phyloP scores from a whole-genome alignment of 2,113 vertebrate genomes.

The Macquaria ambigua region DNA sequence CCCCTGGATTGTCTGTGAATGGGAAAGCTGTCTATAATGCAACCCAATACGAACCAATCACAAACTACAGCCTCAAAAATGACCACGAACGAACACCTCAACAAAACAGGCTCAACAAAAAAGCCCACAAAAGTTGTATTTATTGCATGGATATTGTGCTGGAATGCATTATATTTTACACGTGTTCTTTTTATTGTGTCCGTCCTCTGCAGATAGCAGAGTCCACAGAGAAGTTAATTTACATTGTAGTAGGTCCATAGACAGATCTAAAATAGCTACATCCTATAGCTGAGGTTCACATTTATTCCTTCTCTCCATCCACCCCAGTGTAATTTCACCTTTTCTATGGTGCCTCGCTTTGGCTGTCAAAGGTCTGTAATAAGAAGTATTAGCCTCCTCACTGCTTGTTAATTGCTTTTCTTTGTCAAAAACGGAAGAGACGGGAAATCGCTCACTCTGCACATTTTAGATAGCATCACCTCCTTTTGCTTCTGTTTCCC shows the following conservation, averaged over 20 bases:
- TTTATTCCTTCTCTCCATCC: constrained; percentile 37
- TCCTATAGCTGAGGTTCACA: constrained; percentile 40
- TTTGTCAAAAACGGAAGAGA: constrained; percentile 73
- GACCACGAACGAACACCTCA: neutral
- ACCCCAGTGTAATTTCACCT: constrained; percentile 56
- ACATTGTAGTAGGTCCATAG: constrained; percentile 17
- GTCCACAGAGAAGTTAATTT: constrained; percentile 36
- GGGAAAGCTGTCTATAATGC: neutral
- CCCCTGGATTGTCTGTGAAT: neutral
- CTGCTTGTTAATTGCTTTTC: constrained; percentile 79
- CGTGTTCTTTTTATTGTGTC: constrained; percentile 11
- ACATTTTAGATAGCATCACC: constrained; percentile 66
- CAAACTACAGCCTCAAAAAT: neutral
- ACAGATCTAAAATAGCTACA: constrained; percentile 43
- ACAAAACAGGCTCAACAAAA: neutral
- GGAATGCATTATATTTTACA: constrained; percentile 13
- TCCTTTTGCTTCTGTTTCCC: constrained; percentile 35
- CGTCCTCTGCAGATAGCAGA: neutral
- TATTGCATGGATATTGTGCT: constrained; percentile 2
- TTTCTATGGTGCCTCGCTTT: constrained; percentile 50
- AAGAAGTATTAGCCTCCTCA: constrained; percentile 60
- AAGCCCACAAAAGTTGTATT: neutral
- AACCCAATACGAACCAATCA: neutral
- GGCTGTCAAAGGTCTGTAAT: constrained; percentile 70
- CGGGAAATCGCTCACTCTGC: constrained; percentile 69